phyloP scores from a whole-genome alignment of 2,888 invertebrate species.

The Eledona agricola region DNA sequence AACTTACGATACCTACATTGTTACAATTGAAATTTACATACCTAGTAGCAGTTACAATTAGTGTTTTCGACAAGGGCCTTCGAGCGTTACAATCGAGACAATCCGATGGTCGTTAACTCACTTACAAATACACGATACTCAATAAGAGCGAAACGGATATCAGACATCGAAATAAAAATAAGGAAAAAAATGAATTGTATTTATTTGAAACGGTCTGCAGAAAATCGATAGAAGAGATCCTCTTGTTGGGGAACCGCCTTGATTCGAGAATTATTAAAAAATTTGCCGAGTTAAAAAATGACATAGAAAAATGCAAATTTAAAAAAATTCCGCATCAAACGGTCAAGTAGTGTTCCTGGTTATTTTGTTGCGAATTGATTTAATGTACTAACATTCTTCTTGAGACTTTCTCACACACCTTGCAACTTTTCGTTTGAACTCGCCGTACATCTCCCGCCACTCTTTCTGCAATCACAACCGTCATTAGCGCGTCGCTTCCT shows the following conservation, averaged over 20 bases:
- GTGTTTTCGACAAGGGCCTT: constrained; percentile 32
- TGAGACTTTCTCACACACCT: constrained; percentile 98
- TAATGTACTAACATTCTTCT: constrained; percentile 91
- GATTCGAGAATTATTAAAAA: constrained; percentile 46
- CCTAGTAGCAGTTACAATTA: constrained; percentile 49
- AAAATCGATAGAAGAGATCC: constrained; percentile 22
- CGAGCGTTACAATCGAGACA: constrained; percentile 33
- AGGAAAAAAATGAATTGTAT: constrained; percentile 26
- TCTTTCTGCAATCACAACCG: constrained; percentile 80
- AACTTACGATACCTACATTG: constrained; percentile 56
- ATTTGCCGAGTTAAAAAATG: constrained; percentile 31
- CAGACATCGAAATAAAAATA: constrained; percentile 17
- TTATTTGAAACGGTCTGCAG: constrained; percentile 32
- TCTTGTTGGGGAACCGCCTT: constrained; percentile 39
- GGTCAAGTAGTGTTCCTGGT: constrained; percentile 34
- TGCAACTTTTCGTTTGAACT: constrained; percentile 98
- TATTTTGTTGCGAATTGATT: constrained; percentile 42
- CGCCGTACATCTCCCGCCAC: constrained; percentile 96
- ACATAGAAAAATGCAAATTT: constrained; percentile 45
- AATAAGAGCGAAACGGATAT: constrained; percentile 5
- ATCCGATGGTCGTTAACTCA: constrained; percentile 26
- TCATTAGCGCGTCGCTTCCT: constrained; percentile 4
- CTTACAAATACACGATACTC: constrained; percentile 26
- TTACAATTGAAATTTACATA: constrained; percentile 56
- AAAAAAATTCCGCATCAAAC: constrained; percentile 49